Evolutionary conservation across 2,888 invertebrate genomes (phyloP).

Genomic region (Magallana nippona): DNA sequence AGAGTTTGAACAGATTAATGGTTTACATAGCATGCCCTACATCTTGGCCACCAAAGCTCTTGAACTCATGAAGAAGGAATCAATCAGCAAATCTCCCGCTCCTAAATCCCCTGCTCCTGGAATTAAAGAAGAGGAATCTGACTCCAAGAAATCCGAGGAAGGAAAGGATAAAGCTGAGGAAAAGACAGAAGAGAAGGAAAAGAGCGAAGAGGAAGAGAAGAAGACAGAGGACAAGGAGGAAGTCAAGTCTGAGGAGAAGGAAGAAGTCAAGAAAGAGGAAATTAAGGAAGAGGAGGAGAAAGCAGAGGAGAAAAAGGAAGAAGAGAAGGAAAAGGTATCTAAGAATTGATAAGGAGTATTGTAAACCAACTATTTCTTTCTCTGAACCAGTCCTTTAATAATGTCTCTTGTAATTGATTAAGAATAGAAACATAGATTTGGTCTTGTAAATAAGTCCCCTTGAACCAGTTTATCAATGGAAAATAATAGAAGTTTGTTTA

Average conservation of each 20-base stretch:
- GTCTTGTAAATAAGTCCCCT: not conserved
- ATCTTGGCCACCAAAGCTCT: slow-evolving; percentile 72
- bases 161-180: slow-evolving; percentile 48
- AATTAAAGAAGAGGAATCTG: slow-evolving; percentile 61
- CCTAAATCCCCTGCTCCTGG: slow-evolving; percentile 80
- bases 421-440: slow-evolving; percentile 28
- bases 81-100: slow-evolving; percentile 62
- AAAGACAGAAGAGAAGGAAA: slow-evolving; percentile 49
- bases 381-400: too few relatives aligned
- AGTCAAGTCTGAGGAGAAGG: slow-evolving; percentile 37
- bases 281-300: slow-evolving; percentile 44
- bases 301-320: slow-evolving; percentile 39
- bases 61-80: slow-evolving; percentile 83
- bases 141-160: slow-evolving; percentile 53
- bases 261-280: slow-evolving; percentile 45
- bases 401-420: too few relatives aligned
- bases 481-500: too few relatives aligned
- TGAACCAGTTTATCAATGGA: not conserved
- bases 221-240: slow-evolving; percentile 48
- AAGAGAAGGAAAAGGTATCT: slow-evolving; percentile 35
- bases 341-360: not conserved
- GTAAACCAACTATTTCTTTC: too few relatives aligned
- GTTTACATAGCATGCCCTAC: slow-evolving; percentile 96
- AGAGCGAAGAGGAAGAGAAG: slow-evolving; percentile 48
- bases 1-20: slow-evolving; percentile 99